These are phyloP conservation scores for Drosophila nikananu DNA, from an alignment of 1,140 invertebrate genomes.

Conservation along the genomic window DNA sequence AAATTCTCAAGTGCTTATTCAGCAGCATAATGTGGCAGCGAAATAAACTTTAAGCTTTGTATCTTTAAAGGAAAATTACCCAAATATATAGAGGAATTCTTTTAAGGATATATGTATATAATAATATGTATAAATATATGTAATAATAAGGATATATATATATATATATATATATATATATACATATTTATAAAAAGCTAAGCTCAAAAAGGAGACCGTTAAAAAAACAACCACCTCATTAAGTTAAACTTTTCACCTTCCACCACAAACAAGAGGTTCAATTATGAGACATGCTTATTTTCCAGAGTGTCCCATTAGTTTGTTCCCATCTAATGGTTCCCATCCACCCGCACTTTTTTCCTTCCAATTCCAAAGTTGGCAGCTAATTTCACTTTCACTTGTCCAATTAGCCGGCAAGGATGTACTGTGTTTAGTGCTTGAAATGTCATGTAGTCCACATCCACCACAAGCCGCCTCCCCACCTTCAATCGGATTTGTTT, in stretches of 20 bases:
- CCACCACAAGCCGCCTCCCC: background rate
- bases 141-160: too few relatives aligned
- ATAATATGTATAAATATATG: too few relatives aligned
- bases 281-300: slow-evolving; percentile 21
- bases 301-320: slow-evolving; percentile 16
- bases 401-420: slow-evolving; percentile 43
- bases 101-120: too few relatives aligned
- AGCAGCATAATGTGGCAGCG: background rate
- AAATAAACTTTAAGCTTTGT: background rate
- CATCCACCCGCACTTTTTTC: background rate
- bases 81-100: background rate
- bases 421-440: slow-evolving; percentile 48
- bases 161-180: too few relatives aligned
- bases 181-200: too few relatives aligned
- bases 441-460: slow-evolving; percentile 49
- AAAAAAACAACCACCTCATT: background rate
- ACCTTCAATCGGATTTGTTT: slow-evolving; percentile 8
- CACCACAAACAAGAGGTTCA: background rate
- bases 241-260: background rate
- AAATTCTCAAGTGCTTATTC: background rate
- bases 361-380: background rate
- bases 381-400: slow-evolving; percentile 39
- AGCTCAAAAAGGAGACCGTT: background rate
- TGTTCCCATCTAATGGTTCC: slow-evolving; percentile 3
- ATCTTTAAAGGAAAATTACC: background rate